Evolutionary conservation across 2,113 vertebrate genomes (phyloP).

Genomic region (Odocoileus hemionus): DNA sequence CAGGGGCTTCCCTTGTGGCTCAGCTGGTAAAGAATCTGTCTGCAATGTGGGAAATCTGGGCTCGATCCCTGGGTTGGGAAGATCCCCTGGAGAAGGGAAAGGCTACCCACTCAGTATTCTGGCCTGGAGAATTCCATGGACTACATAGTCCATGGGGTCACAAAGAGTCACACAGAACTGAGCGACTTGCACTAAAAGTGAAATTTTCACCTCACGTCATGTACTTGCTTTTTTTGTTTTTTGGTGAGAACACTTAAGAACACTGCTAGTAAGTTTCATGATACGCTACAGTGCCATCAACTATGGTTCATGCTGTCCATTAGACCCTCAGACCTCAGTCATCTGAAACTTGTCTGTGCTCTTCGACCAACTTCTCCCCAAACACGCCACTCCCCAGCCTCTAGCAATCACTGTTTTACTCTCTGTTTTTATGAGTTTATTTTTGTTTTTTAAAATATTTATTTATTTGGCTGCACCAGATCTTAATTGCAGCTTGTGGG

Average conservation of each 20-base stretch:
- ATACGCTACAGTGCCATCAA: too few relatives aligned
- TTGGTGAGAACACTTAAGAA: not conserved
- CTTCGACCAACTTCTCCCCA: not conserved
- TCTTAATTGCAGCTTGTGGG: not conserved
- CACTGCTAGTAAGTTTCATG: not conserved
- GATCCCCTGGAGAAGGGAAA: not conserved
- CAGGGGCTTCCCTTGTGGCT: not conserved
- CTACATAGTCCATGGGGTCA: accelerated
- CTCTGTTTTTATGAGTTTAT: not conserved
- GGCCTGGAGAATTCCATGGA: not conserved
- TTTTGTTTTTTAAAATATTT: not conserved
- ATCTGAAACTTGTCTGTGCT: too few relatives aligned
- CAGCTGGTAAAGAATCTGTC: not conserved
- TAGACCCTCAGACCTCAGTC: not conserved
- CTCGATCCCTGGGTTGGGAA: not conserved
- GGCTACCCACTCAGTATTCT: not conserved
- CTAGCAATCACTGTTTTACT: not conserved
- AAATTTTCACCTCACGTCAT: not conserved
- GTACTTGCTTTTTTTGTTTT: not conserved
- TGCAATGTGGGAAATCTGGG: not conserved
- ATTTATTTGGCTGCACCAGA: not conserved
- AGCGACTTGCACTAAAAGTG: not conserved
- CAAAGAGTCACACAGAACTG: not conserved
- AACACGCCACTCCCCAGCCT: not conserved
- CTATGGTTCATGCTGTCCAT: accelerated